These are phyloP conservation scores for Chelonus formosanus DNA, from an alignment of 2,888 invertebrate species.

Conservation along the genomic window DNA sequence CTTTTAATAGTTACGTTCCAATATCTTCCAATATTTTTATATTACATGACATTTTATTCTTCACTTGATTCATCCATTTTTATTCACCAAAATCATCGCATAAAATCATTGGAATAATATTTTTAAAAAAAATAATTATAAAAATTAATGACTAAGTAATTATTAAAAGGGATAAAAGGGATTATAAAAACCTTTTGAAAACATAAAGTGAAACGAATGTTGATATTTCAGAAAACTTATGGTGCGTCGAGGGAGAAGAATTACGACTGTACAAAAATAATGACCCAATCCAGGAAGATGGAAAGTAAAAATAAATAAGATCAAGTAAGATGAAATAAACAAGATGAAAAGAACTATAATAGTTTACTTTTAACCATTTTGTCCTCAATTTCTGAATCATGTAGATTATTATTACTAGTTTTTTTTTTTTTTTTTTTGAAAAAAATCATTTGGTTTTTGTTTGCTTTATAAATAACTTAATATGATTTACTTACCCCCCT, in stretches of 20 bases:
- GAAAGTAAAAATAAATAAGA: conserved; percentile 6
- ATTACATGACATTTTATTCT: too few species aligned
- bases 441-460: too few species aligned
- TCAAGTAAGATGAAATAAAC: conserved; percentile 7
- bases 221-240: background rate
- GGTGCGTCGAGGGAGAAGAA: conserved; percentile 12
- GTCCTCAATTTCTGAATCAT: background rate
- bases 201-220: too few species aligned
- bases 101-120: too few species aligned
- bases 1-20: conserved; percentile 1
- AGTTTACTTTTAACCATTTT: too few species aligned
- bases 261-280: conserved; percentile 33
- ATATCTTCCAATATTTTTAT: background rate
- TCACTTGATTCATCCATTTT: too few species aligned
- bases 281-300: conserved; percentile 15
- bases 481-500: conserved; percentile 66
- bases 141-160: too few species aligned
- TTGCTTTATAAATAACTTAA: too few species aligned
- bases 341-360: background rate
- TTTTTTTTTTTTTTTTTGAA: background rate
- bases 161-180: too few species aligned
- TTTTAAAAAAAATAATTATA: too few species aligned
- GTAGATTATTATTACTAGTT: background rate
- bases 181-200: too few species aligned
- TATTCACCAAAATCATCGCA: too few species aligned